Base-by-base conservation (phyloP, 2,888 invertebrate genomes). In the Caenorhabditis sp. region DNA sequence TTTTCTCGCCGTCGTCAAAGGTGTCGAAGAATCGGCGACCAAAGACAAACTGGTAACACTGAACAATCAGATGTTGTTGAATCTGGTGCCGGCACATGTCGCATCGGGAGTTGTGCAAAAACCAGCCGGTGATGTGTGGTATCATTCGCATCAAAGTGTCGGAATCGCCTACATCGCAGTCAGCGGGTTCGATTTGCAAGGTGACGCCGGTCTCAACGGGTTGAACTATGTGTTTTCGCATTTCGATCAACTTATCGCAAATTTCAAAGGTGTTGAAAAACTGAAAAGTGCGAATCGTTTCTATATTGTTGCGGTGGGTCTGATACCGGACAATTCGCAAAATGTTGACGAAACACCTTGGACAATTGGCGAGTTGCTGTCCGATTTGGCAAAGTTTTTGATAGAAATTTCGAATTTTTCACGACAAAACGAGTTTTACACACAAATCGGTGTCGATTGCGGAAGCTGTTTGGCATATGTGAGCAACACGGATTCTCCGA, bases 341-440 rank as follows among this genome's bases (percentile, higher is more conserved):
- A 84, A 86, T 72, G 85, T 86, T 36, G 81, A 84, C 58, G 86
- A 86, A 58, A 77, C 84, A 19, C 86, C 86, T 17, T 84, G 82
- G 62, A 86, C 86, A 2, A 85, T 86, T 59, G 85, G 86, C 8
- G 86, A 86, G 57, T 79, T 86, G 8, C 70, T 86, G 21, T 78
- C 81, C 51, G 79, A 83, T 12, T 58, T 86, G 19, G 80, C 85
- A 12, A 77, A 81, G 26, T 85, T 84, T 59, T 79, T 83, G 14
- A 69, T 84, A 17, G 70, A 73, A 51, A 60, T 68, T 19, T 80
- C 80, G 12, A 69, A 82, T 31, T 83, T 83, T 58, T 81, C 83
- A 12, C 75, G 78, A 1, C 81, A 84, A 50, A 82, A 84, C 53
- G 83, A 82, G 43, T 79, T 86, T 62, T 81, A 85, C 50, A 77